phyloP scores from a whole-genome alignment of 2,113 vertebrate species.

The Xiphophorus couchianus region DNA sequence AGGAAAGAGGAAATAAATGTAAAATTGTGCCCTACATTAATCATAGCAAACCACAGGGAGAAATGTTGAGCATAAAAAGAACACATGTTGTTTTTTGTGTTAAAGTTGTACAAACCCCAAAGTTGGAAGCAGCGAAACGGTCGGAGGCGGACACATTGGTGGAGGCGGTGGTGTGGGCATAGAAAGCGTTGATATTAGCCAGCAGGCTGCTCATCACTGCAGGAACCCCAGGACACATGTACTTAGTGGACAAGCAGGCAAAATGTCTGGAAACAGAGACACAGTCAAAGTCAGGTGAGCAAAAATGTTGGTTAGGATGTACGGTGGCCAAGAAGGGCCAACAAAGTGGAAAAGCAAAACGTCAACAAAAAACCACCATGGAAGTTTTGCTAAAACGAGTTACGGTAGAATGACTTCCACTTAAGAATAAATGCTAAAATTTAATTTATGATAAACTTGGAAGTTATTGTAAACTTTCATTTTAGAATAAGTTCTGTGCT shows the following conservation, averaged over 20 bases:
- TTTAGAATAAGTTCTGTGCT: no score
- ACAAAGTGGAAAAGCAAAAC: no score
- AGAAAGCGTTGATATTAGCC: slow-evolving; percentile 99
- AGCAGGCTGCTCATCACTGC: slow-evolving; percentile 99
- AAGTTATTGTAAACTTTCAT: no score
- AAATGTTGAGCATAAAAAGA: background rate
- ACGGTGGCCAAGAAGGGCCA: no score
- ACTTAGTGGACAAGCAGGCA: slow-evolving; percentile 97
- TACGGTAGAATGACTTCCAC: no score
- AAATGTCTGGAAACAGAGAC: slow-evolving; percentile 86
- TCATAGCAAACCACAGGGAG: background rate
- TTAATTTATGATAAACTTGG: no score
- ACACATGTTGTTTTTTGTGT: background rate
- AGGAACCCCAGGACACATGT: slow-evolving; percentile 98
- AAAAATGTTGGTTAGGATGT: background rate
- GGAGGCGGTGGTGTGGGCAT: slow-evolving; percentile 96
- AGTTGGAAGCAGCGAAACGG: slow-evolving; percentile 96
- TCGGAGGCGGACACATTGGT: slow-evolving; percentile 97
- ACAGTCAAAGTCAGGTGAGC: background rate
- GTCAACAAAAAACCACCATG: no score
- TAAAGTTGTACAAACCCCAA: slow-evolving; percentile 86
- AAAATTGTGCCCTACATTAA: background rate
- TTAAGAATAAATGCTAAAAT: no score
- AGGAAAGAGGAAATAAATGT: slow-evolving; percentile 3
- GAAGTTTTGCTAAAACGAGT: no score